Evolutionary conservation across 2,113 vertebrate species (phyloP), one percentile per base, ranked within the genome.

Genomic region (Propithecus coquereli): DNA sequence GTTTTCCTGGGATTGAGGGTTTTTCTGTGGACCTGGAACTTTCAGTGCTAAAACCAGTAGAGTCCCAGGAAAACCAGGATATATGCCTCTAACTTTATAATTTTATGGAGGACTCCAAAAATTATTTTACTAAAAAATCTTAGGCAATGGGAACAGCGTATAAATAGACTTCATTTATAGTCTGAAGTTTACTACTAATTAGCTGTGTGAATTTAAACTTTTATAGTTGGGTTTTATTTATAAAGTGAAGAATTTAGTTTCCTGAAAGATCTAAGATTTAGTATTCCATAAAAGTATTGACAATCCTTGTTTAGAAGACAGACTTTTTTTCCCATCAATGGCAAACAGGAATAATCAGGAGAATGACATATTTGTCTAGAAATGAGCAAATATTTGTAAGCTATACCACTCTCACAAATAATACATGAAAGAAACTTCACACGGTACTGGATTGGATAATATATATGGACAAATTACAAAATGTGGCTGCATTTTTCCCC

Each of bases 311-410:
- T 65, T 86, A 83, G n/a, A 68, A 95, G 37, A 80, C 3, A 96
- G 68, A 80, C 3, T 59, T 37, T 92, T 86, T 92, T 76, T 43
- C 59, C n/a, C 74, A 80, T 90, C 43, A 57, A 9, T 86, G 20
- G 11, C 50, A 88, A 84, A 90, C 27, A 87, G 54, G 3, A 66
- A 14, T 81, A 82, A 74, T 80, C 8, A 68, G 16, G 47, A 92
- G 40, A 71, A 86, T 83, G 30, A 80, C 5, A 57, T 87, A 65
- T 82, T 81, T 87, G 45, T 87, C 12, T 43, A 73, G 47, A 43
- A 61, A 88, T 77, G 77, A 73, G 59, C 6, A 90, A 70, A 27
- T 88, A 37, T 88, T 95, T 94, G 13, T 52, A 90, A 95, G 66
- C 8, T 47, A 32, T 8, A 30, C 10, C 2, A 16, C 5, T 81